Evolutionary conservation across 1,140 invertebrate genomes (phyloP).

Genomic region (Globodera rostochiensis): DNA sequence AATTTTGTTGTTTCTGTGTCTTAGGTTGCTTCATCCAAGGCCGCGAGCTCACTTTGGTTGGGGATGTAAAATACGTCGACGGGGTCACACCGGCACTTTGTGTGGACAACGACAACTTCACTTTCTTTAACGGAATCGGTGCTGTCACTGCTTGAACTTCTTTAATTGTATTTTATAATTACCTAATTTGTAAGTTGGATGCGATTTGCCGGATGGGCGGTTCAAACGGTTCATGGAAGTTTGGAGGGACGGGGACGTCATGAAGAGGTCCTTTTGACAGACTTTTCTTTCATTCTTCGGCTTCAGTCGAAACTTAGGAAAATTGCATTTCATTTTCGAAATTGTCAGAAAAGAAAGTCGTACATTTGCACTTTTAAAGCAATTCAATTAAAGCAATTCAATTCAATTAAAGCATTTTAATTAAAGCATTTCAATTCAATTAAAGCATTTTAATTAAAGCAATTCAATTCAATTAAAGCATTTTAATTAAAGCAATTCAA

Average conservation of each 20-base stretch:
- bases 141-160: slow-evolving; percentile 2
- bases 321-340: no score
- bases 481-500: no score
- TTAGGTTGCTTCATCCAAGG: slow-evolving; percentile 47
- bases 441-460: no score
- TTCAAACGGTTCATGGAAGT: slow-evolving; percentile 44
- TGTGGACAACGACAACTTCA: slow-evolving; percentile 43
- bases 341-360: no score
- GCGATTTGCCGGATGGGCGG: slow-evolving; percentile 41
- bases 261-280: slow-evolving; percentile 26
- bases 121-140: slow-evolving; percentile 38
- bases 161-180: not conserved
- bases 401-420: no score
- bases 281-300: no score
- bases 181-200: slow-evolving; percentile 34
- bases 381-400: no score
- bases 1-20: slow-evolving; percentile 22
- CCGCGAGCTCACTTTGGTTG: slow-evolving; percentile 39
- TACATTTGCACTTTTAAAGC: no score
- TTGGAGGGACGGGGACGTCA: slow-evolving; percentile 32
- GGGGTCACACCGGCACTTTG: slow-evolving; percentile 44
- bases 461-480: no score
- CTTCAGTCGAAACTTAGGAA: no score
- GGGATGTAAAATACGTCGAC: slow-evolving; percentile 47
- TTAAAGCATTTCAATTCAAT: no score